Evolutionary conservation across 2,797 vertebrate species (phyloP).

Genomic region (Heterohyrax brucei): DNA sequence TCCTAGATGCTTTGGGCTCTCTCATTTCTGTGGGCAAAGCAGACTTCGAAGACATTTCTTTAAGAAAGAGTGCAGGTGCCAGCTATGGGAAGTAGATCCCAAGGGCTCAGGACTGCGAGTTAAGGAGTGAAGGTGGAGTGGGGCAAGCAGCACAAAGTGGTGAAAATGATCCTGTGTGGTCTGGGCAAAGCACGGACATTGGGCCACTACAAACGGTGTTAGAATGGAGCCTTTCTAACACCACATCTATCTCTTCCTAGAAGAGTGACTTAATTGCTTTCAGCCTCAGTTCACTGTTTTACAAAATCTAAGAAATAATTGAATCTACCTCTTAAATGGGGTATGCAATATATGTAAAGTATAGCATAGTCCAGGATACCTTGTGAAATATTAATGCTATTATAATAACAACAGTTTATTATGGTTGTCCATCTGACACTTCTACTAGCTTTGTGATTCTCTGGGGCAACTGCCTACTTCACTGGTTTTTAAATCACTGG

Average conservation of each 20-base stretch:
- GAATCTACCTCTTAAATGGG: not conserved
- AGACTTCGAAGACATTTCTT: not conserved
- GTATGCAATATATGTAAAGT: not conserved
- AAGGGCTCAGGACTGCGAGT: not conserved
- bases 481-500: not conserved
- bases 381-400: not conserved
- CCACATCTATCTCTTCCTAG: conserved; percentile 24
- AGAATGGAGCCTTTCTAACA: not conserved
- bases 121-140: too few relatives aligned
- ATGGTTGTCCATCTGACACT: not conserved
- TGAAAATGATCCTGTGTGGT: not conserved
- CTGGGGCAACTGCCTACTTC: not conserved
- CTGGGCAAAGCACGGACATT: not conserved
- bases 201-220: accelerated
- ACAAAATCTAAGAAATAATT: conserved; percentile 58
- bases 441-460: not conserved
- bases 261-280: conserved; percentile 2
- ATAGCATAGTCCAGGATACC: not conserved
- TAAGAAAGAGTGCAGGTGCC: not conserved
- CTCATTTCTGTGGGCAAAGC: not conserved
- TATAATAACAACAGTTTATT: not conserved
- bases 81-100: not conserved
- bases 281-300: conserved; percentile 3
- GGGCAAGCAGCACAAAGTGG: not conserved
- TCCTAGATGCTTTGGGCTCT: not conserved